Evolutionary conservation across 2,888 invertebrate genomes (phyloP).

Genomic region (Falcaria lacertinaria): DNA sequence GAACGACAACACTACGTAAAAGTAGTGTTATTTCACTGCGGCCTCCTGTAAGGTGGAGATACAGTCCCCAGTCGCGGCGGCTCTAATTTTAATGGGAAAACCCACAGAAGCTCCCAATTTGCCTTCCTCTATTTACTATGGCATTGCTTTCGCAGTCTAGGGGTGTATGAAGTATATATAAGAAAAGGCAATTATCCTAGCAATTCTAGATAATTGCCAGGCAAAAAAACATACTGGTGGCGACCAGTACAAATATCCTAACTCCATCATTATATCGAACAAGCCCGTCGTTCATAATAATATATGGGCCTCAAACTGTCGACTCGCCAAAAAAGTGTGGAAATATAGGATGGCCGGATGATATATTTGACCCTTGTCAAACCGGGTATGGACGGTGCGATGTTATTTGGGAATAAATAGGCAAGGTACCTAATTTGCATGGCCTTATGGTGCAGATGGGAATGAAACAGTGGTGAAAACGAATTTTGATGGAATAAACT

Average conservation of each 20-base stretch:
- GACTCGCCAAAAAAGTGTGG: conserved; percentile 43
- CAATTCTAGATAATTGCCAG: too few species aligned
- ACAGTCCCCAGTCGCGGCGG: too few species aligned
- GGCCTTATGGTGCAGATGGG: conserved; percentile 13
- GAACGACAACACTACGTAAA: too few species aligned
- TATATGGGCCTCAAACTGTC: conserved; percentile 46
- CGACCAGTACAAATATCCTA: conserved; percentile 21
- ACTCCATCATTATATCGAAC: conserved; percentile 36
- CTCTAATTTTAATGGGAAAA: too few species aligned
- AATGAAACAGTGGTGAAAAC: neutral
- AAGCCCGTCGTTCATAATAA: conserved; percentile 24
- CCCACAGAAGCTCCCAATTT: too few species aligned
- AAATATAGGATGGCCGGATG: conserved; percentile 53
- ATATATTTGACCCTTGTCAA: conserved; percentile 59
- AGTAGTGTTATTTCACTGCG: too few species aligned
- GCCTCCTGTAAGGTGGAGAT: too few species aligned
- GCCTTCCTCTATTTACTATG: too few species aligned
- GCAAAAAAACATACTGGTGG: neutral
- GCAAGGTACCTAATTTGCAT: conserved; percentile 42
- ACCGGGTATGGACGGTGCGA: conserved; percentile 21
- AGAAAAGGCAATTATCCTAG: too few species aligned
- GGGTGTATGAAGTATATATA: too few species aligned
- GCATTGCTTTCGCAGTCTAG: too few species aligned
- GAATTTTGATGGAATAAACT: neutral
- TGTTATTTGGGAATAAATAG: conserved; percentile 47